A percentile compares a stretch with the other conserved stretches of the same genome.
Conservation (phyloP, 2,797 vertebrate species). For the Labeo calbasu region DNA sequence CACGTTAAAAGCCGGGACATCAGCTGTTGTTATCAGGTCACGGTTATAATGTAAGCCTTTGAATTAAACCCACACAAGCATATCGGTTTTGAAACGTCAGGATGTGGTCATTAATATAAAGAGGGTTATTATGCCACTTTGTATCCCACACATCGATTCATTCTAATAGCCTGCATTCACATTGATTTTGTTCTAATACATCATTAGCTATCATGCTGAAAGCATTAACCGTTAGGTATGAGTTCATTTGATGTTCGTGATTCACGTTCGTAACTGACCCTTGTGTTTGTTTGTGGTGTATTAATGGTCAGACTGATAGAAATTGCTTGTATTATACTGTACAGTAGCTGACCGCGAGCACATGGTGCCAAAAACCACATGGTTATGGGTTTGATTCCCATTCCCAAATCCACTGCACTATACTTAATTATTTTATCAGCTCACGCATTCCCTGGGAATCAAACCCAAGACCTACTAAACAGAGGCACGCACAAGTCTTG, state of each 20-base stretch:
- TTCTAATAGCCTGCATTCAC: constrained; percentile 36
- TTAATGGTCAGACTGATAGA: neutral
- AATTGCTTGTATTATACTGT: neutral
- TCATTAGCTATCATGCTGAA: constrained; percentile 33
- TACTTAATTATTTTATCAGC: neutral
- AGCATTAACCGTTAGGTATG: constrained; percentile 22
- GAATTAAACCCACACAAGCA: constrained; percentile 22
- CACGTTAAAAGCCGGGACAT: neutral
- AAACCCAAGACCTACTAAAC: neutral
- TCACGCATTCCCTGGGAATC: neutral
- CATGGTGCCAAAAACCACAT: neutral
- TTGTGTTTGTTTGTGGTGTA: constrained; percentile 18
- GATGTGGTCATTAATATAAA: constrained; percentile 32
- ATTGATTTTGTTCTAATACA: constrained; percentile 44
- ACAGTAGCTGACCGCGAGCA: neutral
- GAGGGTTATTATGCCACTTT: constrained; percentile 35
- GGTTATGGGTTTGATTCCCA: neutral
- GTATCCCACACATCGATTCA: constrained; percentile 30
- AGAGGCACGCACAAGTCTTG: neutral
- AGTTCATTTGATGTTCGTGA: constrained; percentile 35
- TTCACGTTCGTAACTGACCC: constrained; percentile 7
- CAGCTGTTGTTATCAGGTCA: constrained; percentile 8
- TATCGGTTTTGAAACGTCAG: constrained; percentile 26
- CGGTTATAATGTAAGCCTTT: neutral
- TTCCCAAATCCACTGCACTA: neutral